Conservation (phyloP, 2,113 vertebrate species). For the Indicator maculatus region DNA sequence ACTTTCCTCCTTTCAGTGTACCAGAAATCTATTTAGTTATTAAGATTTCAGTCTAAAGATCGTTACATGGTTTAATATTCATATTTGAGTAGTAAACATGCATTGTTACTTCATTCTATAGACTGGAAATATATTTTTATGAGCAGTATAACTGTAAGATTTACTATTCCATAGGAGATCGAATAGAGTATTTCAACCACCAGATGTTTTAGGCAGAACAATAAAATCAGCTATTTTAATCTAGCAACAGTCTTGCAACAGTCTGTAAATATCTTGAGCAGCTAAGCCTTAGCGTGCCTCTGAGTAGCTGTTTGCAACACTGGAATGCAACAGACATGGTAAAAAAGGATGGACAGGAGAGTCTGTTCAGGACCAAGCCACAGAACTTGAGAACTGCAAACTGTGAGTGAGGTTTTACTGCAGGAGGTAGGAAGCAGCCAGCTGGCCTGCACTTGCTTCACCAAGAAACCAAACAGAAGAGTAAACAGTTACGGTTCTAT, state of each 20-base stretch:
- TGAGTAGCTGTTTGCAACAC: neutral
- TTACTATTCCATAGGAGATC: neutral
- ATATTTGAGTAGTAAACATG: neutral
- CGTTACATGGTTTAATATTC: neutral
- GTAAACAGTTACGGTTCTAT: neutral
- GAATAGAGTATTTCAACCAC: neutral
- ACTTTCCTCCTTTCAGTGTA: neutral
- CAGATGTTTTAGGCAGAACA: neutral
- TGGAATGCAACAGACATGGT: neutral
- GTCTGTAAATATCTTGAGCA: neutral
- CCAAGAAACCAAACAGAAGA: conserved; percentile 13
- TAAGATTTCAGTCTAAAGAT: neutral
- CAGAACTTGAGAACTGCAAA: neutral
- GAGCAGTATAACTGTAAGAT: neutral
- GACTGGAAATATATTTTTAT: neutral
- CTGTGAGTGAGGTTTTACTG: neutral
- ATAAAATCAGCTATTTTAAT: neutral
- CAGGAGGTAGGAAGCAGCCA: neutral
- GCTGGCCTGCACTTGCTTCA: conserved; percentile 41
- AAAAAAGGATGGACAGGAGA: neutral
- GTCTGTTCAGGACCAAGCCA: neutral
- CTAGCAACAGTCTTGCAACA: neutral
- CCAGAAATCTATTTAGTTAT: neutral
- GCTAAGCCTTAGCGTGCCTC: neutral
- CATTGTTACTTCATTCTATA: neutral